Percentiles rank a stretch among this genome's conserved stretches.
These are phyloP conservation scores for Nematolebias whitei DNA, from an alignment of 2,113 vertebrate species.

Conservation along the genomic window DNA sequence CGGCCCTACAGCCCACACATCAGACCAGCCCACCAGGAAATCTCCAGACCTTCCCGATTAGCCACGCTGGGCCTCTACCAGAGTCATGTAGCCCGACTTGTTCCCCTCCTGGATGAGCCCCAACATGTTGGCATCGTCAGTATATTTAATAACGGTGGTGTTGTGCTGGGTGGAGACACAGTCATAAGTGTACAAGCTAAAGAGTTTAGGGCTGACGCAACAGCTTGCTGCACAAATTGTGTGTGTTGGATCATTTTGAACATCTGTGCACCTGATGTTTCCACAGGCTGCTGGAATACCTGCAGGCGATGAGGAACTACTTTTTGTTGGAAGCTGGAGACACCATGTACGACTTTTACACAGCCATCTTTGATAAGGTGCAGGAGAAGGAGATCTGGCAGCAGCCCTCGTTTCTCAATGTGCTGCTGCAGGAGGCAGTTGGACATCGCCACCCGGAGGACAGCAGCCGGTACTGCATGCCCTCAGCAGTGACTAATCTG, in stretches of 20 bases:
- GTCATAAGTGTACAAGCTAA: no score
- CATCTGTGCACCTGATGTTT: conserved; percentile 5
- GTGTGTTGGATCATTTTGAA: background rate
- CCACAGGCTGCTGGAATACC: conserved; percentile 89
- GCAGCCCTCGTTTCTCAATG: conserved; percentile 92
- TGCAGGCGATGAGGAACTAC: conserved; percentile 98
- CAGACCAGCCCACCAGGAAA: no score
- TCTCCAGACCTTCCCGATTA: no score
- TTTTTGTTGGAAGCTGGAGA: conserved; percentile 98
- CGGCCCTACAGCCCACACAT: no score
- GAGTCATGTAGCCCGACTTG: no score
- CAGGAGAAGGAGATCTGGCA: conserved; percentile 96
- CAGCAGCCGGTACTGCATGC: conserved; percentile 84
- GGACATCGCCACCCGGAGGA: conserved; percentile 93
- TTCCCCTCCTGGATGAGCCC: no score
- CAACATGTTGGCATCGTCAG: no score
- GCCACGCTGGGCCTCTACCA: no score
- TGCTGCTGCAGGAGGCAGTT: conserved; percentile 94
- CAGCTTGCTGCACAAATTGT: no score
- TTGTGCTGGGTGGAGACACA: no score
- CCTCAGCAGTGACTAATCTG: background rate
- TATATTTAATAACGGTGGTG: no score
- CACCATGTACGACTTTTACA: conserved; percentile 99
- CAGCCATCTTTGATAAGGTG: conserved; percentile 97
- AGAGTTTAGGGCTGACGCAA: no score